phyloP scores from a whole-genome alignment of 1,140 invertebrate species.

The Lepeophtheirus salmonis region DNA sequence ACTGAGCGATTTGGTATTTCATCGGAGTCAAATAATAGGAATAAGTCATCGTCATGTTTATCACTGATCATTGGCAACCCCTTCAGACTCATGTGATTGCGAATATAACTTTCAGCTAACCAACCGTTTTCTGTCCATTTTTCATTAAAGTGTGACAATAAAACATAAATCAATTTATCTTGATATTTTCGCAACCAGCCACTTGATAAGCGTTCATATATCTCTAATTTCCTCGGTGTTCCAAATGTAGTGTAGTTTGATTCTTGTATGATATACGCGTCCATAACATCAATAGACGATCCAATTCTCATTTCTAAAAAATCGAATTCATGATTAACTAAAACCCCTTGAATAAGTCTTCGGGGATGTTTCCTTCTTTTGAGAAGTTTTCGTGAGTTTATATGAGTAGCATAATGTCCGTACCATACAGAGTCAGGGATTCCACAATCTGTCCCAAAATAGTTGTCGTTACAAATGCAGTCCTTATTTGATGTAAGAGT shows the following conservation, averaged over 20 bases:
- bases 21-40: constrained; percentile 36
- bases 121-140: constrained; percentile 22
- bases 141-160: constrained; percentile 26
- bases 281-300: constrained; percentile 38
- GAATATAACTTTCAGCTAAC: constrained; percentile 22
- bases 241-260: constrained; percentile 30
- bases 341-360: constrained; percentile 37
- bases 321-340: constrained; percentile 35
- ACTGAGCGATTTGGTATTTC: constrained; percentile 39
- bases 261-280: constrained; percentile 42
- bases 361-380: constrained; percentile 31
- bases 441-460: constrained; percentile 24
- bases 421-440: constrained; percentile 23
- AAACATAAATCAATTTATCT: constrained; percentile 38
- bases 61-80: constrained; percentile 28
- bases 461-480: constrained; percentile 21
- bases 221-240: constrained; percentile 25
- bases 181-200: constrained; percentile 24
- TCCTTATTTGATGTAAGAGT: neutral
- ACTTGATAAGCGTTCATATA: constrained; percentile 24
- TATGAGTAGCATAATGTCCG: constrained; percentile 15
- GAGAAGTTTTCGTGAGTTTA: constrained; percentile 21
- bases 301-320: constrained; percentile 38
- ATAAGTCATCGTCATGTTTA: constrained; percentile 38
- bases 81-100: constrained; percentile 23